These are phyloP conservation scores for Halichoerus grypus DNA, from an alignment of 2,113 vertebrate genomes.

Conservation along the genomic window DNA sequence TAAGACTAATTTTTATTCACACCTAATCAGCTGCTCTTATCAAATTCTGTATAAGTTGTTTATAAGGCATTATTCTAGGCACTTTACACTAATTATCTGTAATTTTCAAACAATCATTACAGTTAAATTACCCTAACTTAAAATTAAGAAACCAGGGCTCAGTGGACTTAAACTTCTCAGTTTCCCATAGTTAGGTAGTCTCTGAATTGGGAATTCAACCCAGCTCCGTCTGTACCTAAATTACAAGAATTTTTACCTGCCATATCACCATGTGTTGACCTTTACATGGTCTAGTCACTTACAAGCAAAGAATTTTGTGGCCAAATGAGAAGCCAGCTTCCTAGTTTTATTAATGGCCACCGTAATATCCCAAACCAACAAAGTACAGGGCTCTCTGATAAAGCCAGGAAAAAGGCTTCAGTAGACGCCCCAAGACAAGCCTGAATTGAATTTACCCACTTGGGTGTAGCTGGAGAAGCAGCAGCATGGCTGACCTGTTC, in stretches of 20 bases:
- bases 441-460: background rate
- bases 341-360: background rate
- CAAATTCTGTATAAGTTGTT: background rate
- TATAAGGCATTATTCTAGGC: background rate
- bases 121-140: background rate
- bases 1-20: slow-evolving; percentile 4
- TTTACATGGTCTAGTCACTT: background rate
- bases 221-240: background rate
- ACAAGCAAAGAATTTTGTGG: background rate
- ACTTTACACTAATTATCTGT: background rate
- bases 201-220: background rate
- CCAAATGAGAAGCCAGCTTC: background rate
- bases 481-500: background rate
- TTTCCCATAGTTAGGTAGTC: background rate
- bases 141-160: background rate
- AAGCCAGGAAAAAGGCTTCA: background rate
- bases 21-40: background rate
- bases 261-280: background rate
- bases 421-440: background rate
- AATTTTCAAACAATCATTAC: background rate
- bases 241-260: background rate
- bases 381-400: background rate
- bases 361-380: background rate
- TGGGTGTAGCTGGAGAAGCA: background rate
- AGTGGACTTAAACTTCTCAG: background rate